Base-by-base conservation (phyloP, 2,888 invertebrate genomes). In the Metacarcinus magister region DNA sequence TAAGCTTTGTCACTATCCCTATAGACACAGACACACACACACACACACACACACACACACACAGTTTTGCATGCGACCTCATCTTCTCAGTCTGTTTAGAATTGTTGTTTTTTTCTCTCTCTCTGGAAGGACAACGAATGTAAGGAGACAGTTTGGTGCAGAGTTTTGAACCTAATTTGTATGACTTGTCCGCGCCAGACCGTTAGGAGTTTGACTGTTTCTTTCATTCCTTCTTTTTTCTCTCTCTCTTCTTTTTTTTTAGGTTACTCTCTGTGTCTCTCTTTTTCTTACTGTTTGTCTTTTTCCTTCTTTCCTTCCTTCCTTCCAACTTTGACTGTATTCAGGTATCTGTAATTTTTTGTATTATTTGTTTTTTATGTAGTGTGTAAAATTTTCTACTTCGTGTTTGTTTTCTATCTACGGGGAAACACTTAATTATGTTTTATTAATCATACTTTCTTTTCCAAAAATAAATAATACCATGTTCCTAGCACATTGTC, bases 41-140 rank as follows among this genome's bases (percentile, higher is more conserved):
- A 60, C 60, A 60, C 60, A 60, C 60, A 60, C 60, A 60, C 60
- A 60, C 60, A 60, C 60, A 60, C 60, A 60, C 60, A 60, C 60
- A 60, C 60, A 60, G n/a, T n/a, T n/a, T n/a, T n/a, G n/a, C n/a
- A n/a, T 60, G 60, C 60, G 23, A 60, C 23, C 23, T 60, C 60
- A 60, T 1, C 23, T 10, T 46, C 23, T 19, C 19, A 60, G 60
- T 23, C 23, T 23, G 16, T 60, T 60, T 8, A 16, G 60, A 19
- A 60, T 23, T 10, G 19, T 60, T 60, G n/a, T n/a, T n/a, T n/a
- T n/a, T n/a, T n/a, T n/a, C n/a, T 60, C 19, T 19, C 23, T 60
- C 19, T 23, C 60, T 60, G 8, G 23, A 60, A 60, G 60, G 60
- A 60, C 60, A 10, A 60, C 60, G 23, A 16, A 60, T 60, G 16